Evolutionary conservation across 2,888 invertebrate genomes (phyloP), one percentile per base, ranked within the genome.

Genomic region (Tenthredo scrophulariae): DNA sequence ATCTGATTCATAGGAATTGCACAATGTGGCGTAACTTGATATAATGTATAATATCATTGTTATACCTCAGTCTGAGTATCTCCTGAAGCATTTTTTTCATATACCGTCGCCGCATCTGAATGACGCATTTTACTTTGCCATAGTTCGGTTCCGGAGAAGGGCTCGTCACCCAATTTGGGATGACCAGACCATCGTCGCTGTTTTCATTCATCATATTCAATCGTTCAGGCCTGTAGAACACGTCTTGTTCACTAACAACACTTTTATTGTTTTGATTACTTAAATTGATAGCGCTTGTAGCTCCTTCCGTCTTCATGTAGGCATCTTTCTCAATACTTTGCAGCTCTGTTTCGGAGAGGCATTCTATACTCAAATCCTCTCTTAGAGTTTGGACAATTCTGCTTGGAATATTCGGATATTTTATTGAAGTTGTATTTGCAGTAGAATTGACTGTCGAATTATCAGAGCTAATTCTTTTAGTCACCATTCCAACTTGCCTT

Each of bases 61-160:
- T 22, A 15, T 75, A 84, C 84, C 84, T 84, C 5, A 84, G 77
- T 46, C 67, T 84, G 7, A 43, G 50, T 67, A 84, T 22, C 54
- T 84, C 84, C 43, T 79, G 77, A 15, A 79, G 77, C 65, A 84
- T 62, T 22, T 43, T 46, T 22, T 65, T 18, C 10, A 84, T 46
- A 13, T 50, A 33, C 43, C 46, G 7, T 26, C 79, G 40, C 15
- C 65, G 58, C 15, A 15, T 26, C 33, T 62, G 75, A 15, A 84
- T 6, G 0, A 43, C 46, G 5, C 18, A 37, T 50, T n/a, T 84
- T 3, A 84, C 62, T 46, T 43, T 79, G 15, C 79, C 67, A 43
- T 50, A 79, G 26, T 84, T 58, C 26, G 84, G 77, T 43, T 75
- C 65, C 9, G 67, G 46, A 15, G 65, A 77, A 79, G 77, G 84